Conservation (phyloP, 1,140 invertebrate species). For the Sycobia sp. region DNA sequence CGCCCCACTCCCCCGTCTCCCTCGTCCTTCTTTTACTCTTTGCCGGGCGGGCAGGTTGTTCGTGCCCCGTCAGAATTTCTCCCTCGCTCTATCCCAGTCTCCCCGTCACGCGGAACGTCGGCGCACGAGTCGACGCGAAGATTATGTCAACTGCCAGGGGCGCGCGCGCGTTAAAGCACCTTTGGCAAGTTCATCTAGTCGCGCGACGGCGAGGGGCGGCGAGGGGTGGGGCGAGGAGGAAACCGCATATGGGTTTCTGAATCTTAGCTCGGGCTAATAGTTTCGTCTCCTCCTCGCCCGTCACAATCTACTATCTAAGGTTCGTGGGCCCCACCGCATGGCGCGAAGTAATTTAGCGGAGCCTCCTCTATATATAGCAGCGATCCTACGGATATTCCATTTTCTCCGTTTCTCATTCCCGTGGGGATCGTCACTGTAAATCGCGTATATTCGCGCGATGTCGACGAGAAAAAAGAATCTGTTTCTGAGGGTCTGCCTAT, state of each 20-base stretch:
- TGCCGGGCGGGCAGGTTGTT: too few relatives aligned
- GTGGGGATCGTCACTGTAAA: too few relatives aligned
- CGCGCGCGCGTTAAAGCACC: neutral
- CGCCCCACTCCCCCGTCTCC: neutral
- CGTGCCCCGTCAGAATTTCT: too few relatives aligned
- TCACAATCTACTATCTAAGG: too few relatives aligned
- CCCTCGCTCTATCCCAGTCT: too few relatives aligned
- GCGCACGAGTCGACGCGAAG: neutral
- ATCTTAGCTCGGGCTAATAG: slow-evolving; percentile 24
- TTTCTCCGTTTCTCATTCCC: neutral
- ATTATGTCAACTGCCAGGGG: neutral
- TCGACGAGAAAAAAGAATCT: too few relatives aligned
- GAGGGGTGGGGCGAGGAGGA: neutral
- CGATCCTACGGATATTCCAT: neutral
- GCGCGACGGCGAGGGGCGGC: too few relatives aligned
- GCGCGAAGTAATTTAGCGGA: slow-evolving; percentile 18
- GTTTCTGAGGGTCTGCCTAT: too few relatives aligned
- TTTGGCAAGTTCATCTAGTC: slow-evolving; percentile 21
- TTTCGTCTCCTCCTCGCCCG: neutral
- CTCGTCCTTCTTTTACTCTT: too few relatives aligned
- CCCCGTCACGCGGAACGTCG: too few relatives aligned
- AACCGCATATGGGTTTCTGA: slow-evolving; percentile 12
- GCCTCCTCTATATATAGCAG: slow-evolving; percentile 11
- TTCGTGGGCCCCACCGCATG: neutral
- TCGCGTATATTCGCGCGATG: too few relatives aligned